Evolutionary conservation across 2,113 vertebrate species (phyloP).

Genomic region (Leucopsar rothschildi): DNA sequence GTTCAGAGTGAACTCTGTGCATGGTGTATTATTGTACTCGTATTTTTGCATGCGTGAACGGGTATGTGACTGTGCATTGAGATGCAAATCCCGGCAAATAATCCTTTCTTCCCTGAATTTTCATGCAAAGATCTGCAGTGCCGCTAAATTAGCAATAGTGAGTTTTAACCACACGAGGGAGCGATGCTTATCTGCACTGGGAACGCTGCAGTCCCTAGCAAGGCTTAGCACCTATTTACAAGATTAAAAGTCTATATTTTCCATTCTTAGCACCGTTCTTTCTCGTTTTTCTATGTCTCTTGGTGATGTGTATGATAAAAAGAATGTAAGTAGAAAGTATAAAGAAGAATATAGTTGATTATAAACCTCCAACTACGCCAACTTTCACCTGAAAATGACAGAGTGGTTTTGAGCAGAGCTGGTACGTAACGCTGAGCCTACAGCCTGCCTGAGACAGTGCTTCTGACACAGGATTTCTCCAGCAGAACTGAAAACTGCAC

Average conservation of each 20-base stretch:
- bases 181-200: not conserved
- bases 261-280: not conserved
- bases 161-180: constrained; percentile 41
- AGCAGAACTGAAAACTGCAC: not conserved
- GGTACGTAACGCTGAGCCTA: not conserved
- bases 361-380: not conserved
- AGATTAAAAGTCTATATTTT: not conserved
- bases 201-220: not conserved
- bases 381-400: not conserved
- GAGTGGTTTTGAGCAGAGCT: not conserved
- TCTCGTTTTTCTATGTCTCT: not conserved
- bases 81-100: not conserved
- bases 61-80: not conserved
- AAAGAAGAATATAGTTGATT: not conserved
- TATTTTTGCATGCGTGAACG: not conserved
- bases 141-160: not conserved
- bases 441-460: not conserved
- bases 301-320: not conserved
- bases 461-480: not conserved
- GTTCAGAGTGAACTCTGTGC: not conserved
- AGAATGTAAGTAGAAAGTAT: not conserved
- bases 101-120: not conserved
- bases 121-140: not conserved
- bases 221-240: not conserved
- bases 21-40: not conserved